Percentiles rank a stretch among this genome's conserved stretches.
Conservation (phyloP, 2,888 invertebrate genomes). For the Phengaris arion region DNA sequence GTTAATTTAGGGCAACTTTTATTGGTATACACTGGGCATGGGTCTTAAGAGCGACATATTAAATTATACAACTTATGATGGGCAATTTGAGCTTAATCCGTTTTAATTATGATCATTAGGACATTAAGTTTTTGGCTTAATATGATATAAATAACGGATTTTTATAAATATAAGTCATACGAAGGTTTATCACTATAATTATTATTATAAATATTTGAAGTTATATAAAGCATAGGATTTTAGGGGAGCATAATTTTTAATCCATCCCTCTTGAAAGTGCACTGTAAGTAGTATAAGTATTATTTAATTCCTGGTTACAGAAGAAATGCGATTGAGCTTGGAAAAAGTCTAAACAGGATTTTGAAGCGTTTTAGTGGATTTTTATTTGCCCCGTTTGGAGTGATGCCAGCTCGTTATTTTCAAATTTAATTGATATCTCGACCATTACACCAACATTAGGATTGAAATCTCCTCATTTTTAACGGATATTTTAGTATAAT, state of each 20-base stretch:
- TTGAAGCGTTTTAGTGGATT: slow-evolving; percentile 65
- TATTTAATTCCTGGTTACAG: slow-evolving; percentile 15
- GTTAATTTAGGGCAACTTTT: slow-evolving; percentile 58
- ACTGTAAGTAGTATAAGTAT: slow-evolving; percentile 17
- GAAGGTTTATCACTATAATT: no score
- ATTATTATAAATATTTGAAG: no score
- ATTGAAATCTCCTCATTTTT: slow-evolving; percentile 35
- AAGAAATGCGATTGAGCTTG: slow-evolving; percentile 22
- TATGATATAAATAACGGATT: no score
- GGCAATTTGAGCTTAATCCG: neutral
- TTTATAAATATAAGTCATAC: no score
- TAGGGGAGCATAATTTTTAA: neutral
- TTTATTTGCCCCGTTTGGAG: slow-evolving; percentile 71
- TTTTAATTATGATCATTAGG: neutral
- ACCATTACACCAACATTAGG: slow-evolving; percentile 49
- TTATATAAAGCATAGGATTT: neutral
- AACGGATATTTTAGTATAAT: slow-evolving; percentile 15
- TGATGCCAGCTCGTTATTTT: slow-evolving; percentile 58
- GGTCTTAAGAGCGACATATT: slow-evolving; percentile 23
- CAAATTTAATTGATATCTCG: slow-evolving; percentile 73
- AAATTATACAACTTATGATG: neutral
- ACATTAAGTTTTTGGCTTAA: neutral
- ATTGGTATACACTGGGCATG: slow-evolving; percentile 45
- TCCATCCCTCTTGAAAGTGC: neutral
- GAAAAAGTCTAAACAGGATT: slow-evolving; percentile 68